Percentiles rank a stretch among this genome's conserved stretches.
Conservation (phyloP, 2,888 invertebrate species). For the Melolontha melolontha region DNA sequence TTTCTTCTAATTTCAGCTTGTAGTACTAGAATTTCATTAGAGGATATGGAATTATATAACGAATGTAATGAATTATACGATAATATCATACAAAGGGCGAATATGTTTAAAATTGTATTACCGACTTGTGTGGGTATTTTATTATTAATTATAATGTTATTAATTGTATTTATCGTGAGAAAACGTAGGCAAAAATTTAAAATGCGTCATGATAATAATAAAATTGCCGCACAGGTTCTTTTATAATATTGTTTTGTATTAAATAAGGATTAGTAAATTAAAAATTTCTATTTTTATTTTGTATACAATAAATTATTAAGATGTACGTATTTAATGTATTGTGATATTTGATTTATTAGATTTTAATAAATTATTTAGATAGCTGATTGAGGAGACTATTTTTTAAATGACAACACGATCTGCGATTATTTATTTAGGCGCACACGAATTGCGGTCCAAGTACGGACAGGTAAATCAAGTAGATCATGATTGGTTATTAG, state of each 20-base stretch:
- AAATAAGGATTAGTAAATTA: background rate
- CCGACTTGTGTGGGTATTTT: constrained; percentile 8
- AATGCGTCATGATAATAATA: background rate
- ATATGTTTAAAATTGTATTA: constrained; percentile 11
- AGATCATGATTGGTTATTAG: no score
- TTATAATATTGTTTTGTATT: background rate
- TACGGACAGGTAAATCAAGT: no score
- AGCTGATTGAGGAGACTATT: no score
- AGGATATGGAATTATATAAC: constrained; percentile 1
- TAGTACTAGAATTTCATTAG: constrained; percentile 4
- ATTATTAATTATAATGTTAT: constrained; percentile 11
- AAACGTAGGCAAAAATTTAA: constrained; percentile 3
- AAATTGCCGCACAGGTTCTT: background rate
- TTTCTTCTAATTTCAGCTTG: constrained; percentile 4
- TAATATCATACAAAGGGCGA: background rate
- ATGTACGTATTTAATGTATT: no score
- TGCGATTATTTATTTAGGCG: no score
- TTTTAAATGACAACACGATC: no score
- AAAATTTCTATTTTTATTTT: constrained; percentile 3
- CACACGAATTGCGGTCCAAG: no score
- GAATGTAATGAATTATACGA: constrained; percentile 10
- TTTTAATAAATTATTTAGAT: no score
- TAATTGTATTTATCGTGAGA: background rate
- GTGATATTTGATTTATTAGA: no score
- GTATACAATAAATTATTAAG: background rate